Conservation (phyloP, 92 coral and sea anemone genomes). For the Heteractis magnifica region DNA sequence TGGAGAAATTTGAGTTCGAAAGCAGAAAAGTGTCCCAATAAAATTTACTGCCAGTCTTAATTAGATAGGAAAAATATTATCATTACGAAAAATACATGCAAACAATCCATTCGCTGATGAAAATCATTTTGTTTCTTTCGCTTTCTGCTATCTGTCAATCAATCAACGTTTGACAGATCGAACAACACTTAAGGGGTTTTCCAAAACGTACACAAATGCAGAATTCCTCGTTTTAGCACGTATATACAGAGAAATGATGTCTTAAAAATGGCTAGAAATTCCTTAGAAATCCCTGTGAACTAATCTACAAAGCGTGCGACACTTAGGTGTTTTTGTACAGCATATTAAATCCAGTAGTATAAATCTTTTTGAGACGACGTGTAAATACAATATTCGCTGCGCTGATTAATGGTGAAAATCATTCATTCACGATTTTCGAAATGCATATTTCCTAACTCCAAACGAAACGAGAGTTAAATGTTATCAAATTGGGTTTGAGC, state of each 20-base stretch:
- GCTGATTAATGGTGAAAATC: background rate
- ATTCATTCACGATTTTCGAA: background rate
- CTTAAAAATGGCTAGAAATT: background rate
- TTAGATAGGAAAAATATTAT: constrained; percentile 9
- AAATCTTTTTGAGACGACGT: background rate
- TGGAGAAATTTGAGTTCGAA: background rate
- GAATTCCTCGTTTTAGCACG: constrained; percentile 8
- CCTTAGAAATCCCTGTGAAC: background rate
- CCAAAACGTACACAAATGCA: constrained; percentile 49
- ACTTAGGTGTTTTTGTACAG: background rate
- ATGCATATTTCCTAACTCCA: background rate
- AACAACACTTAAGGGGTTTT: constrained; percentile 69
- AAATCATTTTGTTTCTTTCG: constrained; percentile 19
- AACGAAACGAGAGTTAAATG: background rate
- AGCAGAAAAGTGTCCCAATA: background rate
- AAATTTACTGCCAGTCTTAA: constrained; percentile 24
- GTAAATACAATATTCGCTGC: constrained; percentile 22
- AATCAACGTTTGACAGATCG: constrained; percentile 43
- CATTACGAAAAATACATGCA: constrained; percentile 7
- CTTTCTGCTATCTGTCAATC: constrained; percentile 55
- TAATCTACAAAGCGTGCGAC: background rate
- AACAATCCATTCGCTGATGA: constrained; percentile 22
- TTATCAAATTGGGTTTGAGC: constrained; percentile 1
- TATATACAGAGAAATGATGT: background rate
- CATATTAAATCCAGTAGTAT: constrained; percentile 3